Evolutionary conservation across 2,888 invertebrate genomes (phyloP).

Genomic region (Zeuzera pyrina): DNA sequence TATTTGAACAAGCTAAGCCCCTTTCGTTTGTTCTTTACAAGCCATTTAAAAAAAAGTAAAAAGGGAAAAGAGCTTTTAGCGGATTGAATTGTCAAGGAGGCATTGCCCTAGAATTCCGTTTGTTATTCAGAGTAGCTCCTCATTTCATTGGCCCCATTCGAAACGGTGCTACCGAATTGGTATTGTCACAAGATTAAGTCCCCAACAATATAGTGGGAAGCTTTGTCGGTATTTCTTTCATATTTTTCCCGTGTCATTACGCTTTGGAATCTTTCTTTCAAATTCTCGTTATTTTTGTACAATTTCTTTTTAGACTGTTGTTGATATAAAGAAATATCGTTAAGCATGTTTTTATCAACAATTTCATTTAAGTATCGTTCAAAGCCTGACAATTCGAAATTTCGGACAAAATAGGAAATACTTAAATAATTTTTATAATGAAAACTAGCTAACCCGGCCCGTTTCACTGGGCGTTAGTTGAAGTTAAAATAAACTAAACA

Average conservation of each 20-base stretch:
- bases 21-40: not conserved
- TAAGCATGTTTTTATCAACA: too few relatives aligned
- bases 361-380: too few relatives aligned
- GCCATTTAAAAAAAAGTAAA: not conserved
- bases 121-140: slow-evolving; percentile 4
- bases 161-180: not conserved
- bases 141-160: slow-evolving; percentile 3
- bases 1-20: not conserved
- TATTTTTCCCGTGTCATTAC: too few relatives aligned
- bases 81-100: slow-evolving; percentile 40
- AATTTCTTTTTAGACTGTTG: not conserved
- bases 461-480: too few relatives aligned
- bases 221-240: slow-evolving; percentile 2
- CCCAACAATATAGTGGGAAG: not conserved
- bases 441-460: too few relatives aligned
- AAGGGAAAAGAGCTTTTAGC: slow-evolving; percentile 27
- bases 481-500: too few relatives aligned
- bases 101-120: slow-evolving; percentile 18
- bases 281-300: not conserved
- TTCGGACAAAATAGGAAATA: too few relatives aligned
- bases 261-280: too few relatives aligned
- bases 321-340: too few relatives aligned
- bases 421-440: too few relatives aligned
- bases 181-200: slow-evolving; percentile 2
- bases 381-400: too few relatives aligned